These are phyloP conservation scores for Poecilia latipinna DNA, from an alignment of 2,113 vertebrate species.

Conservation along the genomic window DNA sequence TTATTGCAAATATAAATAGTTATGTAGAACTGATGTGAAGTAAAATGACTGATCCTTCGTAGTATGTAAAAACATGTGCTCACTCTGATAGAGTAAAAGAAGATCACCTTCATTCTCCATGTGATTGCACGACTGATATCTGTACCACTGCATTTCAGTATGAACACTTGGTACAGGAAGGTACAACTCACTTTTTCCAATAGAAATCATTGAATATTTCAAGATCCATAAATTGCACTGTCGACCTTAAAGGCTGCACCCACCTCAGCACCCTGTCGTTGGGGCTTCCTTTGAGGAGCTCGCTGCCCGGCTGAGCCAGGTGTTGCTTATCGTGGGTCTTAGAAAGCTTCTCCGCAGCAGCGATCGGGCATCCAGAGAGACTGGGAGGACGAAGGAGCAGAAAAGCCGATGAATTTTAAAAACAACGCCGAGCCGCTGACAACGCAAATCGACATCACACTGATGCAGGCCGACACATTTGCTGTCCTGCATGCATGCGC, in stretches of 20 bases:
- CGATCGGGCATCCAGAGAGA: conserved; percentile 97
- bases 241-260: conserved; percentile 13
- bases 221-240: too few relatives aligned
- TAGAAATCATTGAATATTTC: too few relatives aligned
- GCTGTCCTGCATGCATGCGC: conserved; percentile 8
- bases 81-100: too few relatives aligned
- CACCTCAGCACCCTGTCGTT: conserved; percentile 95
- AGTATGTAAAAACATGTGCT: too few relatives aligned
- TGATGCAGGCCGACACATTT: conserved; percentile 50
- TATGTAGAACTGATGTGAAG: too few relatives aligned
- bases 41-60: too few relatives aligned
- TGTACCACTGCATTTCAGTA: too few relatives aligned
- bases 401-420: conserved; percentile 22
- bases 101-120: too few relatives aligned
- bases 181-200: too few relatives aligned
- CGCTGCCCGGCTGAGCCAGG: conserved; percentile 80
- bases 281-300: conserved; percentile 88
- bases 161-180: too few relatives aligned
- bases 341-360: conserved; percentile 96
- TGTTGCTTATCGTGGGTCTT: conserved; percentile 95
- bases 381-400: conserved; percentile 68
- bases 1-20: too few relatives aligned
- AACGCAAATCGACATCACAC: conserved; percentile 29
- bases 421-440: conserved; percentile 39
- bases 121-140: too few relatives aligned